Percentiles rank a stretch among this genome's conserved stretches.
Conservation (phyloP, 2,888 invertebrate genomes). For the Dione vanillae region DNA sequence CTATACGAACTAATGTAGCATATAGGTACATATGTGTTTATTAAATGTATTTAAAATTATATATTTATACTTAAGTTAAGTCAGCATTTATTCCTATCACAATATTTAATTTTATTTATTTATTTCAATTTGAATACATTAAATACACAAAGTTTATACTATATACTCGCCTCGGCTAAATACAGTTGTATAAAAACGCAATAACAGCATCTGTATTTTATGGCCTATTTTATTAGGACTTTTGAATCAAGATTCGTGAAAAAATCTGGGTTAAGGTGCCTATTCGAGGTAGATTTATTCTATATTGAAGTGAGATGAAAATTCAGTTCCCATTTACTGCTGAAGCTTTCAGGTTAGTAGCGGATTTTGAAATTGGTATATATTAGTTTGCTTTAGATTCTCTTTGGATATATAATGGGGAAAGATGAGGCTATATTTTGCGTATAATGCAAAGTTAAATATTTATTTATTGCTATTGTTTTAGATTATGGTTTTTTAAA, state of each 20-base stretch:
- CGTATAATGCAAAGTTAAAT: slow-evolving; percentile 5
- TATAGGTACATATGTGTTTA: too few relatives aligned
- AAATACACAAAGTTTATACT: too few relatives aligned
- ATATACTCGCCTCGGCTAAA: too few relatives aligned
- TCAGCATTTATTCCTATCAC: too few relatives aligned
- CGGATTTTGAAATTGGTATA: slow-evolving; percentile 29
- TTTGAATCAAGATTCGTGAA: slow-evolving; percentile 28
- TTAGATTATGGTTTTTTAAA: too few relatives aligned
- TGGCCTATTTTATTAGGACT: slow-evolving; percentile 26
- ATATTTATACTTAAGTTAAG: too few relatives aligned
- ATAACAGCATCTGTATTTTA: slow-evolving; percentile 32
- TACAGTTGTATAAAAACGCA: slow-evolving; percentile 21
- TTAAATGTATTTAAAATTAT: too few relatives aligned
- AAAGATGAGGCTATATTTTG: slow-evolving; percentile 7
- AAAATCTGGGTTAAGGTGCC: slow-evolving; percentile 41
- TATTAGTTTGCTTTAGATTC: slow-evolving; percentile 21
- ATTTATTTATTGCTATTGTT: slow-evolving; percentile 5
- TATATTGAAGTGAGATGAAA: slow-evolving; percentile 39
- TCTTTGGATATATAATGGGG: slow-evolving; percentile 19
- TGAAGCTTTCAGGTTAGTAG: slow-evolving; percentile 35
- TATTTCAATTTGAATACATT: too few relatives aligned
- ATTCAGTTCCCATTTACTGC: slow-evolving; percentile 41
- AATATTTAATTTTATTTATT: too few relatives aligned
- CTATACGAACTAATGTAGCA: too few relatives aligned
- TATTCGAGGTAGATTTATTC: slow-evolving; percentile 40